Conservation (phyloP, 2,797 vertebrate genomes). For the Anolis apletophallus region DNA sequence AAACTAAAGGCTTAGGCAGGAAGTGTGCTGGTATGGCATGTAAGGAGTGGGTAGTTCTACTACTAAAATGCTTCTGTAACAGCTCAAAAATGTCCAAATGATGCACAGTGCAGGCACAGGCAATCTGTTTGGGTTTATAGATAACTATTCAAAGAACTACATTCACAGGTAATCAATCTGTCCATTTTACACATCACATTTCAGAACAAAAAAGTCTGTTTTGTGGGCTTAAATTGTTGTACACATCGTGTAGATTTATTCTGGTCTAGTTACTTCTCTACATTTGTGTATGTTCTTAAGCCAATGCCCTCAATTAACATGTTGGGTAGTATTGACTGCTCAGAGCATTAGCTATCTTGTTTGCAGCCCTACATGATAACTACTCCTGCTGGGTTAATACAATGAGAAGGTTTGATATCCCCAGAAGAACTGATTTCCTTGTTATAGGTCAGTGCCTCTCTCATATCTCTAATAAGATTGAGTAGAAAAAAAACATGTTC, state of each 20-base stretch:
- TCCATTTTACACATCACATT: neutral
- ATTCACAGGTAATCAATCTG: too few species aligned
- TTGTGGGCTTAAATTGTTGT: neutral
- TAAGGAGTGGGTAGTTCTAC: too few species aligned
- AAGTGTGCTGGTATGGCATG: too few species aligned
- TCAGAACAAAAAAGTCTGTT: accelerated
- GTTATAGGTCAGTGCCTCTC: slow-evolving; percentile 51
- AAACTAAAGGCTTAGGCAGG: too few species aligned
- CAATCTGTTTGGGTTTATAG: too few species aligned
- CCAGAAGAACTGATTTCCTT: slow-evolving; percentile 23
- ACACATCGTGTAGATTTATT: accelerated
- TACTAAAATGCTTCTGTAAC: too few species aligned
- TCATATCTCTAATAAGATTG: slow-evolving; percentile 27
- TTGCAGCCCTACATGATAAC: neutral
- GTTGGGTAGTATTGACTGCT: neutral
- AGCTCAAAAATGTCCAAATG: too few species aligned
- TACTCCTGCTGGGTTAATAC: neutral
- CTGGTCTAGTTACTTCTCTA: neutral
- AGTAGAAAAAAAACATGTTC: slow-evolving; percentile 26
- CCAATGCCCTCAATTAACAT: neutral
- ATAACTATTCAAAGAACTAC: too few species aligned
- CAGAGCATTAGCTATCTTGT: neutral
- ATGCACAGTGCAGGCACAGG: too few species aligned
- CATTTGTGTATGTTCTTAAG: neutral
- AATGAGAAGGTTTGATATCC: neutral